phyloP scores from a whole-genome alignment of 2,888 invertebrate genomes.

The Acronicta aceris region DNA sequence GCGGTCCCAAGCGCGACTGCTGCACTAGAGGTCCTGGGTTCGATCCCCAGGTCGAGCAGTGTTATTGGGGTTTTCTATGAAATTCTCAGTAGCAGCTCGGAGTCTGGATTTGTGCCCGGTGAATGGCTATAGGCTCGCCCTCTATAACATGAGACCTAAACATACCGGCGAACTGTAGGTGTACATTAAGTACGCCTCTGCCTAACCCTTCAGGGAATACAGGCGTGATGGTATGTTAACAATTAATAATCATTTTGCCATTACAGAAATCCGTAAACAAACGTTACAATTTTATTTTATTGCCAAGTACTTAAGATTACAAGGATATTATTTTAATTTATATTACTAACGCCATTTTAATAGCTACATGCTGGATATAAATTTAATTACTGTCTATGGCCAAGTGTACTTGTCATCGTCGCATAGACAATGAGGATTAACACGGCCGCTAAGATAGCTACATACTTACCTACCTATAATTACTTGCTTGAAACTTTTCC shows the following conservation, averaged over 20 bases:
- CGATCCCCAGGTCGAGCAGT: too few relatives aligned
- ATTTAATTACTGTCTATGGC: slow-evolving; percentile 32
- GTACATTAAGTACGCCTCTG: too few relatives aligned
- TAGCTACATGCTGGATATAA: slow-evolving; percentile 12
- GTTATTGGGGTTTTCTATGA: too few relatives aligned
- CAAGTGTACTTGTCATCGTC: slow-evolving; percentile 3
- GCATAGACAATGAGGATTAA: slow-evolving; percentile 21
- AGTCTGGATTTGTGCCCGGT: too few relatives aligned
- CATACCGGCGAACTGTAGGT: too few relatives aligned
- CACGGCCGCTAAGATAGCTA: not conserved
- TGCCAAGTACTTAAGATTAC: not conserved
- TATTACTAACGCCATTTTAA: slow-evolving; percentile 9
- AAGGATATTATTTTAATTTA: slow-evolving; percentile 10
- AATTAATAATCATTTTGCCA: not conserved
- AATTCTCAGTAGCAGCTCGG: too few relatives aligned
- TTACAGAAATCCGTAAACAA: not conserved
- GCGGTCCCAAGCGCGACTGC: too few relatives aligned
- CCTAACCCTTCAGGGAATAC: too few relatives aligned
- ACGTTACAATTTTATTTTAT: slow-evolving; percentile 8
- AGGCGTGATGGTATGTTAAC: too few relatives aligned
- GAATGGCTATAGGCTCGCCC: too few relatives aligned
- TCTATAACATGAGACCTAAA: too few relatives aligned
- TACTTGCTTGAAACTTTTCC: slow-evolving; percentile 13
- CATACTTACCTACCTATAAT: slow-evolving; percentile 4
- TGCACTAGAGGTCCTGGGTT: too few relatives aligned